Evolutionary conservation across 2,113 vertebrate genomes (phyloP).

Genomic region (Garra rufa): DNA sequence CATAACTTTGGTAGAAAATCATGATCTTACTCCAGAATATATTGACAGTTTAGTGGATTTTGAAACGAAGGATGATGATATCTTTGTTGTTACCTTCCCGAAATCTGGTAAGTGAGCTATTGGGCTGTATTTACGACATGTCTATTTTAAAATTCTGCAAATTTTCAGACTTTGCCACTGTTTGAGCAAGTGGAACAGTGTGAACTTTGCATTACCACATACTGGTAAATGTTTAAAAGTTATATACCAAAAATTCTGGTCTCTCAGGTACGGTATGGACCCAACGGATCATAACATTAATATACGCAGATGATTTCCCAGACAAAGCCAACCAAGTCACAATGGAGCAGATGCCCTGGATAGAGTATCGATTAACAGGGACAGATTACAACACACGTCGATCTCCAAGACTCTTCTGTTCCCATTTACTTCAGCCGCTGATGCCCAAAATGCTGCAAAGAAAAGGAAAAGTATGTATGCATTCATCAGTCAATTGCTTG

Average conservation of each 20-base stretch:
- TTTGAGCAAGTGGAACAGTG: not conserved
- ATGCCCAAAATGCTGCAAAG: not conserved
- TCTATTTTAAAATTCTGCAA: not conserved
- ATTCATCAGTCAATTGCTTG: not conserved
- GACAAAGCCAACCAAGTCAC: conserved; percentile 10
- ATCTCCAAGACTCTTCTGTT: conserved; percentile 60
- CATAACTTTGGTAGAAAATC: not conserved
- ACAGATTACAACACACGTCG: conserved; percentile 25
- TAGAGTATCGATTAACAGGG: conserved; percentile 34
- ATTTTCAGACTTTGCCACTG: not conserved
- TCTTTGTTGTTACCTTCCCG: conserved; percentile 67
- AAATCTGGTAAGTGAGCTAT: conserved; percentile 74
- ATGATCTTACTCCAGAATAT: conserved; percentile 22
- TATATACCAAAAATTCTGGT: not conserved
- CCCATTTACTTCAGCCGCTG: conserved; percentile 43
- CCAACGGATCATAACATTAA: conserved; percentile 54
- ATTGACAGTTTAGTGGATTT: conserved; percentile 64
- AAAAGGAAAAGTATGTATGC: not conserved
- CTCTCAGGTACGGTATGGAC: conserved; percentile 60
- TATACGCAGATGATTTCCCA: conserved; percentile 53
- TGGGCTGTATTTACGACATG: no score
- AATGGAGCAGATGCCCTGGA: conserved; percentile 56
- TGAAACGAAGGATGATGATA: conserved; percentile 68
- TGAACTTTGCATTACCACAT: not conserved
- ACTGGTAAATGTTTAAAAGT: no score